Conservation (phyloP, 2,888 invertebrate species). For the Cremastobaeus sp. region DNA sequence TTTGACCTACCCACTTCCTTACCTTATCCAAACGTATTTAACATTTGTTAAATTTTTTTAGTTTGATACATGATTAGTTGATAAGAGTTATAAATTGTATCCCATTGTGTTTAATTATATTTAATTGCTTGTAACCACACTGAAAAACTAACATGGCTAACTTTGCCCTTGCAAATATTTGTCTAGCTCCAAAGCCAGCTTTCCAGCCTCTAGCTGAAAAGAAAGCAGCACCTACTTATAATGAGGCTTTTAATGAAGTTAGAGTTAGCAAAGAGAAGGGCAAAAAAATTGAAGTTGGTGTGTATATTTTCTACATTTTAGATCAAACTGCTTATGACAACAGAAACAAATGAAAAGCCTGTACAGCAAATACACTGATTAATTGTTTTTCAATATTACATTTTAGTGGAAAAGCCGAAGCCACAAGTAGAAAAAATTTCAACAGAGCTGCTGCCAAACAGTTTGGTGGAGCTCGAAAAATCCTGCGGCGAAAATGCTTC, state of each 20-base stretch:
- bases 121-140: neutral
- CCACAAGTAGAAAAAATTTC: conserved; percentile 60
- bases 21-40: neutral
- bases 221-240: conserved; percentile 66
- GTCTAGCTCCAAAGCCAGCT: conserved; percentile 75
- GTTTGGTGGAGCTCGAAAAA: conserved; percentile 81
- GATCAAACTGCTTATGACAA: too few species aligned
- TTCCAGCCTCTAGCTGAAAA: conserved; percentile 71
- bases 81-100: too few species aligned
- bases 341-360: too few species aligned
- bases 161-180: conserved; percentile 53
- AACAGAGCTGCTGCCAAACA: conserved; percentile 71
- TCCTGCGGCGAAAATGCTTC: conserved; percentile 81
- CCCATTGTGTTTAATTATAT: neutral
- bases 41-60: conserved; percentile 1
- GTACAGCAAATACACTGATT: neutral
- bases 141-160: conserved; percentile 39
- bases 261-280: conserved; percentile 77
- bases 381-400: conserved; percentile 6
- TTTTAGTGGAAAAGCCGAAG: conserved; percentile 71
- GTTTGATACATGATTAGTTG: neutral
- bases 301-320: conserved; percentile 59
- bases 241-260: conserved; percentile 77
- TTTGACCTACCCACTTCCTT: conserved; percentile 22
- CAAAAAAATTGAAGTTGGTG: conserved; percentile 75